Conservation (phyloP, 1,140 invertebrate species). For the Probaryconus sp. region DNA sequence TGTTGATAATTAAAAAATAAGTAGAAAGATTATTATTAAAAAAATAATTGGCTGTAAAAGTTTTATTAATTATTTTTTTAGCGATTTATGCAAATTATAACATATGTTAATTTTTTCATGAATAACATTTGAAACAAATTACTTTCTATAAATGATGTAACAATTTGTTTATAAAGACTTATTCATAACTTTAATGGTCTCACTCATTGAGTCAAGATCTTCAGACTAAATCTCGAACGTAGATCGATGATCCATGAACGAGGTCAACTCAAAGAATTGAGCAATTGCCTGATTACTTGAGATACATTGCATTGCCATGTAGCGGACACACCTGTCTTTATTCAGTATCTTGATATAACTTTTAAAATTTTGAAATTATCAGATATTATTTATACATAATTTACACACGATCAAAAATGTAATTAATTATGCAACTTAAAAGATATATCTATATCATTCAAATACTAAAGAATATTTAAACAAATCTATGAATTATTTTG, state of each 20-base stretch:
- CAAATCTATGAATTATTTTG: too few species aligned
- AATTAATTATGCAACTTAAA: too few species aligned
- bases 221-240: constrained; percentile 2
- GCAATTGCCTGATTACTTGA: constrained; percentile 44
- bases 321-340: constrained; percentile 30
- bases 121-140: constrained; percentile 4
- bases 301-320: constrained; percentile 27
- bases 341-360: background rate
- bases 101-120: background rate
- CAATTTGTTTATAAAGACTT: constrained; percentile 7
- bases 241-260: constrained; percentile 54
- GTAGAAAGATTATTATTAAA: background rate
- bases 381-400: constrained; percentile 4
- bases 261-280: constrained; percentile 34
- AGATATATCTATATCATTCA: too few species aligned
- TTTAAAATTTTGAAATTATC: too few species aligned
- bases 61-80: constrained; percentile 5
- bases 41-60: too few species aligned
- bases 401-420: background rate
- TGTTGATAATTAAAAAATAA: too few species aligned
- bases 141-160: constrained; percentile 12
- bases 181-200: background rate
- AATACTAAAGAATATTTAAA: too few species aligned
- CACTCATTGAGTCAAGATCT: constrained; percentile 21
- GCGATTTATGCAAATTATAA: background rate